phyloP scores from a whole-genome alignment of 2,113 vertebrate species.

The Tachysurus fulvidraco region DNA sequence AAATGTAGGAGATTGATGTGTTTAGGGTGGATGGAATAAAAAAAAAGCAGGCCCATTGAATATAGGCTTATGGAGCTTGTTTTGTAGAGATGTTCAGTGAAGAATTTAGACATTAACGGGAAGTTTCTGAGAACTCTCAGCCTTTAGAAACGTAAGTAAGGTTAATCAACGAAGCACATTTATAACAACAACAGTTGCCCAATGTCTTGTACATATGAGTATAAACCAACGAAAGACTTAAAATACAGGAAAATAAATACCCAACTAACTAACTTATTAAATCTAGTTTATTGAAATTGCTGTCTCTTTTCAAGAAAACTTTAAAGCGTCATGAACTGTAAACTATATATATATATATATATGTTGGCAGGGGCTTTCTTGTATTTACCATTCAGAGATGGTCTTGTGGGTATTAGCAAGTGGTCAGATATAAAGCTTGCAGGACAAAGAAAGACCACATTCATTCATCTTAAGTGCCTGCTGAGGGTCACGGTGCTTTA shows the following conservation, averaged over 20 bases:
- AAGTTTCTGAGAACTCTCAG: background rate
- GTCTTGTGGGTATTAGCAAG: background rate
- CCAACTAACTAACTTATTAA: background rate
- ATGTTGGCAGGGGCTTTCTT: background rate
- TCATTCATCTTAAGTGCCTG: background rate
- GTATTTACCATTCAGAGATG: background rate
- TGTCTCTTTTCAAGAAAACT: too few species aligned
- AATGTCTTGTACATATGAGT: background rate
- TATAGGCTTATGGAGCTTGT: constrained; percentile 68
- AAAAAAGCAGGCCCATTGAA: constrained; percentile 61
- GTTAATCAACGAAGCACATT: background rate
- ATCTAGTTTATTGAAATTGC: too few species aligned
- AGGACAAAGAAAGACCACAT: background rate
- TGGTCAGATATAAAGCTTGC: background rate
- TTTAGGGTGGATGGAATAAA: constrained; percentile 46
- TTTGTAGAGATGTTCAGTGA: constrained; percentile 55
- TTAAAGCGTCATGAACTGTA: too few species aligned
- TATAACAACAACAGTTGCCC: background rate
- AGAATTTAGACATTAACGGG: background rate
- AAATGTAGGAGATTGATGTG: constrained; percentile 79
- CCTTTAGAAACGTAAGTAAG: background rate
- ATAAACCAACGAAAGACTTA: background rate
- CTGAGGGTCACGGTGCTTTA: background rate
- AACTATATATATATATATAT: too few species aligned
- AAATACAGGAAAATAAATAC: background rate